These are phyloP conservation scores for Cosmia pyralina DNA, from an alignment of 2,888 invertebrate genomes.

Conservation along the genomic window DNA sequence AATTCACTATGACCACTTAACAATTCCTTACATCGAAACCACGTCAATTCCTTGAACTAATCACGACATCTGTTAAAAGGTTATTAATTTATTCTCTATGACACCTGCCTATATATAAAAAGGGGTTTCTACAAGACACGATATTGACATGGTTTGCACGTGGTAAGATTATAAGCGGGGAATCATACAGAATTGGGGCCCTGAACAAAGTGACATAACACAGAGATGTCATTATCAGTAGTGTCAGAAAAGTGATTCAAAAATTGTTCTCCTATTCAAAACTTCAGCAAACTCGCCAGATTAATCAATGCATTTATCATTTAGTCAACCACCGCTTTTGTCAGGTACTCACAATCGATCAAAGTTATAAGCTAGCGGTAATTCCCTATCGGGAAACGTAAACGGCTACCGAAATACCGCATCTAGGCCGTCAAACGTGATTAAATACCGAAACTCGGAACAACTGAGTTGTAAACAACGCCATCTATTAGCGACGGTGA, in stretches of 20 bases:
- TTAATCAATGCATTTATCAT: conserved; percentile 42
- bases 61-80: no score
- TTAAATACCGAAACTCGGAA: conserved; percentile 55
- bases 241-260: background rate
- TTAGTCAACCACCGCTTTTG: conserved; percentile 23
- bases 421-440: conserved; percentile 55
- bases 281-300: conserved; percentile 3
- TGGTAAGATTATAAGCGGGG: no score
- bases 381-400: conserved; percentile 29
- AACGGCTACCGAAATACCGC: conserved; percentile 31
- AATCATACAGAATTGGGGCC: no score
- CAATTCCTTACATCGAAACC: no score
- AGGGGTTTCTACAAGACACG: no score
- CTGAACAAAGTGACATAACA: no score
- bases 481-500: conserved; percentile 73
- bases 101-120: no score
- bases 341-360: conserved; percentile 47
- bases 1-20: no score
- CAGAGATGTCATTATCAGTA: background rate
- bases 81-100: no score
- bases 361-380: conserved; percentile 42
- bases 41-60: no score
- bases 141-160: no score
- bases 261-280: background rate
- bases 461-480: conserved; percentile 65